Evolutionary conservation across 1,140 invertebrate species (phyloP), one percentile per base, ranked within the genome.

Genomic region (Eueides isabella): DNA sequence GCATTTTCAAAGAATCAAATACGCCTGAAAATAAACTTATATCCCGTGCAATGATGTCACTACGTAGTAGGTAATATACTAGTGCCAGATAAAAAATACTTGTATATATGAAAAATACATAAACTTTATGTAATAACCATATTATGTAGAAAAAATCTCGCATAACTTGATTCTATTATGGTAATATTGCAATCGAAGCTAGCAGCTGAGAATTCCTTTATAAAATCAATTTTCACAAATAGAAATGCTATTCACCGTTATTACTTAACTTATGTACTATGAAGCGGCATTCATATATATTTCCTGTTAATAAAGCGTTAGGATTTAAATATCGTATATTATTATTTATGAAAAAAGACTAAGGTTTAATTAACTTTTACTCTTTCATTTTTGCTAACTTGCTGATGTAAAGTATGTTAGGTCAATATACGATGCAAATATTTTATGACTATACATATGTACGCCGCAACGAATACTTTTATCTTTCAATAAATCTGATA

Each of bases 191-290:
- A 31, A 23, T 19, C 26, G 2, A 9, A 61, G 64, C 64, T 26
- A 9, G 48, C 48, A 19, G 31, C 26, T 23, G 23, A 28, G 64
- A 23, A 67, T 41, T 67, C 44, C 48, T 64, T 33, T 61, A 33
- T 69, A 29, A 72, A 61, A 72, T 72, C 64, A 72, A 66, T 61
- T 72, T 67, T 29, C 64, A 61, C 44, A 29, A 72, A 67, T 61
- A 41, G 35, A 63, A 63, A 71, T 71, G 61, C 64, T 48, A 61
- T 61, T 38, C 19, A 55, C 41, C 31, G 29, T 1, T 67, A 72
- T 61, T 41, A 31, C 64, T 33, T 61, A 61, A 72, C 38, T 72
- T 72, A 48, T 6, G 30, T 55, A 11, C 12, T 55, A 23, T n/a
- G 19, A 72, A 72, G 31, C 30, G 12, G 71, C 35, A 72, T 72